phyloP scores from a whole-genome alignment of 2,888 invertebrate species.

The Eupsilia transversa region DNA sequence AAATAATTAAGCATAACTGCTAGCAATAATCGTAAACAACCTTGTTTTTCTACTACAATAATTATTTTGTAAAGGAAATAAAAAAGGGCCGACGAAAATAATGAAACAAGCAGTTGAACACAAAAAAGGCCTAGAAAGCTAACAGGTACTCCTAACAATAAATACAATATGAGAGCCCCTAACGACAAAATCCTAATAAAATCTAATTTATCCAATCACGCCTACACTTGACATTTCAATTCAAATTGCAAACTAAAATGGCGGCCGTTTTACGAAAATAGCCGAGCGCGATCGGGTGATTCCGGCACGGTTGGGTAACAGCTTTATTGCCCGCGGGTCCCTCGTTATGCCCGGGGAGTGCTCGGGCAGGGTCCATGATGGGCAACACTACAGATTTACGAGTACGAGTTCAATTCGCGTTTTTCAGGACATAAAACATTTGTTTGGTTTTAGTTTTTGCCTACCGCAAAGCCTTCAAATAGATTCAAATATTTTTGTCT shows the following conservation, averaged over 20 bases:
- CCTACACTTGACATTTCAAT: conserved; percentile 75
- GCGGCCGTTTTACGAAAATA: conserved; percentile 58
- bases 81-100: conserved; percentile 1
- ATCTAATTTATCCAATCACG: conserved; percentile 69
- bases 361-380: conserved; percentile 46
- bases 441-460: conserved; percentile 46
- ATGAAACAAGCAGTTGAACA: conserved; percentile 15
- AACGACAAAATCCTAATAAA: conserved; percentile 67
- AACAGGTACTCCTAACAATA: conserved; percentile 14
- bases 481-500: not conserved
- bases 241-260: conserved; percentile 67
- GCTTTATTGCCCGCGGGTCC: conserved; percentile 70
- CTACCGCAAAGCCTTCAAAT: conserved; percentile 2
- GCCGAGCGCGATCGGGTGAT: conserved; percentile 63
- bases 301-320: conserved; percentile 66
- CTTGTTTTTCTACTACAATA: not conserved
- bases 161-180: conserved; percentile 28
- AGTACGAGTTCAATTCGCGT: conserved; percentile 50
- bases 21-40: not conserved
- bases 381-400: conserved; percentile 67
- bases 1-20: not conserved
- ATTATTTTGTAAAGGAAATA: conserved; percentile 5
- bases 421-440: conserved; percentile 43
- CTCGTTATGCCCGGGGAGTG: conserved; percentile 65
- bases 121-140: conserved; percentile 12